These are phyloP conservation scores for Lutjanus campechanus DNA, from an alignment of 2,797 vertebrate species.

Conservation along the genomic window DNA sequence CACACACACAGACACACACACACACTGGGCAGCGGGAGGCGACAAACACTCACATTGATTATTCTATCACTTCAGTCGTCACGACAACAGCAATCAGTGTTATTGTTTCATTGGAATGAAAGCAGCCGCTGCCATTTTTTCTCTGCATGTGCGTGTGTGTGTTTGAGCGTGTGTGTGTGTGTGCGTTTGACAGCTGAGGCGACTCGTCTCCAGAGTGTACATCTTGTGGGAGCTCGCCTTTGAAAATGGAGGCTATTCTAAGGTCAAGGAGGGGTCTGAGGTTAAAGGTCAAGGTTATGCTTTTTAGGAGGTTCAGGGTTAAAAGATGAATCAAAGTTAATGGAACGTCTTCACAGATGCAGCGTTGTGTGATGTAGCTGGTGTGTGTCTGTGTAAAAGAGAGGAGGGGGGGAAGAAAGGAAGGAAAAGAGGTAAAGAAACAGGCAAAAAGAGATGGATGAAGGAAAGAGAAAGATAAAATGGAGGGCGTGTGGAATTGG, in stretches of 20 bases:
- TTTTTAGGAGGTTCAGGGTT: constrained; percentile 50
- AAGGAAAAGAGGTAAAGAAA: neutral
- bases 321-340: constrained; percentile 39
- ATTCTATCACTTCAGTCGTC: constrained; percentile 76
- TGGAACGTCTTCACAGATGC: constrained; percentile 17
- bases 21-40: constrained; percentile 47
- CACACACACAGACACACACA: constrained; percentile 40
- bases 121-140: constrained; percentile 44
- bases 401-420: neutral
- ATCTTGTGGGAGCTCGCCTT: constrained; percentile 17
- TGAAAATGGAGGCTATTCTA: constrained; percentile 22
- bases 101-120: constrained; percentile 81
- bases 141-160: constrained; percentile 27
- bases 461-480: no score
- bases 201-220: constrained; percentile 14
- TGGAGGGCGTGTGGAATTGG: no score
- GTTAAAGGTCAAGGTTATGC: constrained; percentile 48
- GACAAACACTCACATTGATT: constrained; percentile 82
- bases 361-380: neutral
- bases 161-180: constrained; percentile 26
- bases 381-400: neutral
- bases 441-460: neutral
- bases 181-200: constrained; percentile 20
- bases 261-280: constrained; percentile 40
- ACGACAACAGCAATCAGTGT: constrained; percentile 82